A percentile compares a stretch with the other conserved stretches of the same genome.
Evolutionary conservation across 2,113 vertebrate genomes (phyloP).

Genomic region (Micronisus gabar): DNA sequence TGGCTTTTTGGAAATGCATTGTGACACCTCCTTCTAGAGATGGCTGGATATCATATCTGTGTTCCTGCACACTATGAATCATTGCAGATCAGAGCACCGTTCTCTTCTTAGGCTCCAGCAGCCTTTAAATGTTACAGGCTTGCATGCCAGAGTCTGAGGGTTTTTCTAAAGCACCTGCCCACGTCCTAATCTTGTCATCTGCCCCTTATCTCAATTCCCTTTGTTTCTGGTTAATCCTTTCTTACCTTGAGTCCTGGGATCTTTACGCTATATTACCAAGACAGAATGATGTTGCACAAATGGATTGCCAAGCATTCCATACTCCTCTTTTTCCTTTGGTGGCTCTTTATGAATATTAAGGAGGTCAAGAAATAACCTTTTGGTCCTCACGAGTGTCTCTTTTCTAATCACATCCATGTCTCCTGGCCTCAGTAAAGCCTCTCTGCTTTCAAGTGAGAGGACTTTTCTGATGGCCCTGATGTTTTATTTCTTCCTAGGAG

Average conservation of each 20-base stretch:
- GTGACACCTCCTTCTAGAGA: background rate
- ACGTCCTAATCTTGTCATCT: background rate
- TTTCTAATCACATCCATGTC: fast-evolving
- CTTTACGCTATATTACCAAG: background rate
- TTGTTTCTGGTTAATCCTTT: background rate
- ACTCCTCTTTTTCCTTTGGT: background rate
- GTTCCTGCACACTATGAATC: background rate
- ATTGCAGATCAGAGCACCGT: background rate
- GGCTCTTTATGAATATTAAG: background rate
- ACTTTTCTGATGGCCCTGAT: background rate
- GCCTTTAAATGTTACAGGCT: background rate
- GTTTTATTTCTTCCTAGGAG: background rate
- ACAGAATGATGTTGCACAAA: background rate
- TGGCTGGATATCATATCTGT: background rate
- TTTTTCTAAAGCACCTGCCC: background rate
- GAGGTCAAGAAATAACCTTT: background rate
- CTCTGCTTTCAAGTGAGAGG: background rate
- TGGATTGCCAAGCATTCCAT: background rate
- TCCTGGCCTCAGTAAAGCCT: background rate
- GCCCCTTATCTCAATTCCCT: background rate
- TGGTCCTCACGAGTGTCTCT: background rate
- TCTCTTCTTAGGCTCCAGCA: background rate
- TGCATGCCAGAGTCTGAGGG: background rate
- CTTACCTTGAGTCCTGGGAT: background rate
- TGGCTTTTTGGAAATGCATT: background rate